phyloP scores from a whole-genome alignment of 1,140 invertebrate species.

The Drosophila pandora region DNA sequence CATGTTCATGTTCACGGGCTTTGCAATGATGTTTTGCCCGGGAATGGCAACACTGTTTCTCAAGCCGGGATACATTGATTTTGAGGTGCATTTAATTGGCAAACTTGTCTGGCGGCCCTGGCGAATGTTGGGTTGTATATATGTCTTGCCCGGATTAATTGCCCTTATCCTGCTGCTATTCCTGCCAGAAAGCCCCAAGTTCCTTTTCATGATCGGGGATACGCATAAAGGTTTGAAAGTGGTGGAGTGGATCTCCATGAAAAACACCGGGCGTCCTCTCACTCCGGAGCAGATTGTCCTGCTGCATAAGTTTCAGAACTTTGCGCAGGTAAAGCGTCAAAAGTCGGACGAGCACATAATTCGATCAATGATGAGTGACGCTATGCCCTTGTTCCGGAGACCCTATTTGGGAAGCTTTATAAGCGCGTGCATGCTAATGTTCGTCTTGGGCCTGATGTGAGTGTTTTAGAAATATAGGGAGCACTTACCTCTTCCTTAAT shows the following conservation, averaged over 20 bases:
- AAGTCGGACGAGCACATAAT: slow-evolving; percentile 24
- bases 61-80: slow-evolving; percentile 25
- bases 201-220: slow-evolving; percentile 58
- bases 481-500: neutral
- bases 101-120: slow-evolving; percentile 40
- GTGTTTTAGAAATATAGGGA: neutral
- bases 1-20: slow-evolving; percentile 67
- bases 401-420: slow-evolving; percentile 47
- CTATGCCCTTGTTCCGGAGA: slow-evolving; percentile 62
- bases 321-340: neutral
- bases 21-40: slow-evolving; percentile 60
- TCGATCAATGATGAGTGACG: slow-evolving; percentile 47
- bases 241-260: slow-evolving; percentile 54
- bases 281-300: slow-evolving; percentile 41
- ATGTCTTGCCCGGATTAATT: slow-evolving; percentile 50
- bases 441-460: slow-evolving; percentile 56
- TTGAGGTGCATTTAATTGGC: slow-evolving; percentile 30
- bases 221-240: slow-evolving; percentile 23
- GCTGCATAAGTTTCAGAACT: slow-evolving; percentile 33
- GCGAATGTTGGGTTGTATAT: slow-evolving; percentile 45
- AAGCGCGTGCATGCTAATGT: slow-evolving; percentile 56
- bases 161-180: slow-evolving; percentile 50
- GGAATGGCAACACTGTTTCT: slow-evolving; percentile 41
- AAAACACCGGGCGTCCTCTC: slow-evolving; percentile 46
- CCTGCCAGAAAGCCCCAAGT: slow-evolving; percentile 66